Evolutionary conservation across 2,888 invertebrate species (phyloP).

Genomic region (Amblyjoppa proteus): DNA sequence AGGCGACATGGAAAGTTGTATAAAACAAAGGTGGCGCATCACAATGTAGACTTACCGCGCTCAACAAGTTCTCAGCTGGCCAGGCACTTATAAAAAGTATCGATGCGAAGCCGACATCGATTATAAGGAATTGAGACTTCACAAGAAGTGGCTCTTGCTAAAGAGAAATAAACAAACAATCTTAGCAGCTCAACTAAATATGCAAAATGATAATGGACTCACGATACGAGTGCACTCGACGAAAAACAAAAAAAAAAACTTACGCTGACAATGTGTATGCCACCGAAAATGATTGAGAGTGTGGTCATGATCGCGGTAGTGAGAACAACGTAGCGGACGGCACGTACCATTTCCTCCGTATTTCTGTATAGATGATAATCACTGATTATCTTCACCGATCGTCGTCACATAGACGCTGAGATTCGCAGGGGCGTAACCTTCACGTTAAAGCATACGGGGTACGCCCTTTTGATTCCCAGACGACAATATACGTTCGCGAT

Average conservation of each 20-base stretch:
- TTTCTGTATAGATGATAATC: constrained; percentile 50
- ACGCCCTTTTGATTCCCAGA: background rate
- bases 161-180: constrained; percentile 1
- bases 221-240: background rate
- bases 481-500: too few species aligned
- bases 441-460: background rate
- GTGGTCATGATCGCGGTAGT: constrained; percentile 55
- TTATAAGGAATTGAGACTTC: constrained; percentile 63
- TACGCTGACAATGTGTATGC: constrained; percentile 65
- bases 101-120: constrained; percentile 48
- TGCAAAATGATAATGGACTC: too few species aligned
- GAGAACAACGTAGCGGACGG: constrained; percentile 60
- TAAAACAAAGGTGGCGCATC: background rate
- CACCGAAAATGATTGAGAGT: constrained; percentile 58
- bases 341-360: constrained; percentile 50
- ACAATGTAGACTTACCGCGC: constrained; percentile 43
- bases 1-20: background rate
- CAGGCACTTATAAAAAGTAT: constrained; percentile 66
- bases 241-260: constrained; percentile 22
- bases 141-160: constrained; percentile 65
- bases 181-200: too few species aligned
- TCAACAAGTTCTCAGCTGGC: constrained; percentile 68
- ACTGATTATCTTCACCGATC: background rate
- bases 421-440: background rate
- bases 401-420: background rate